Evolutionary conservation across 1,140 invertebrate genomes (phyloP), one percentile per base, ranked within the genome.

Genomic region (Eriosoma lanigerum): DNA sequence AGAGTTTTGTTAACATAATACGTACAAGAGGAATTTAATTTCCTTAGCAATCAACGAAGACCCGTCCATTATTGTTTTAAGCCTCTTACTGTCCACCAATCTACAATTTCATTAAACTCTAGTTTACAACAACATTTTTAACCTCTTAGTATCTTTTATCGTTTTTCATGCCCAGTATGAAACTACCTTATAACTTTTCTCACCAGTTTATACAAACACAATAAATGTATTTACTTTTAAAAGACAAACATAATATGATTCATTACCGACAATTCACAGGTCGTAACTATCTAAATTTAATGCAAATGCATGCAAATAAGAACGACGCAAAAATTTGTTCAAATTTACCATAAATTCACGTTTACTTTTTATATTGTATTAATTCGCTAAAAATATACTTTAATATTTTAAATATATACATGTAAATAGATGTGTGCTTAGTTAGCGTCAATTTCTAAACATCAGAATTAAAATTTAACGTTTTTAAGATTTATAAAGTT

Each of bases 1-100:
- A 68, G n/a, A n/a, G 52, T 56, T 58, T 58, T 38, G 54, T 58
- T 58, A 44, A 58, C 72, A 44, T 58, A 76, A 76, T 24, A 56
- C 32, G 32, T 44, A 76, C 52, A 58, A 75, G 72, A 76, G 15
- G 21, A 76, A 76, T 76, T 58, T 76, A 76, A 76, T 76, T 76
- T 76, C 21, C 52, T 75, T 19, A 10, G 52, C 72, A 75, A 75
- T 75, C 72, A 75, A 24, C 15, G 13, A 58, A 58, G 12, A 32
- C 50, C 29, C 17, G 48, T 73, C 52, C 56, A n/a, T 56, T 76
- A 76, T 76, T 76, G 68, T 72, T 72, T 72, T 72, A 29, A 38
- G 24, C 68, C 68, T 72, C 17, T 52, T 52, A 29, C 26, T 72
- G 66, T 68, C 66, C 48, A 48, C 21, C 44, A 21, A 44, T 68